Base-by-base conservation (phyloP, 2,113 vertebrate genomes). In the Hydrochoerus hydrochaeris region DNA sequence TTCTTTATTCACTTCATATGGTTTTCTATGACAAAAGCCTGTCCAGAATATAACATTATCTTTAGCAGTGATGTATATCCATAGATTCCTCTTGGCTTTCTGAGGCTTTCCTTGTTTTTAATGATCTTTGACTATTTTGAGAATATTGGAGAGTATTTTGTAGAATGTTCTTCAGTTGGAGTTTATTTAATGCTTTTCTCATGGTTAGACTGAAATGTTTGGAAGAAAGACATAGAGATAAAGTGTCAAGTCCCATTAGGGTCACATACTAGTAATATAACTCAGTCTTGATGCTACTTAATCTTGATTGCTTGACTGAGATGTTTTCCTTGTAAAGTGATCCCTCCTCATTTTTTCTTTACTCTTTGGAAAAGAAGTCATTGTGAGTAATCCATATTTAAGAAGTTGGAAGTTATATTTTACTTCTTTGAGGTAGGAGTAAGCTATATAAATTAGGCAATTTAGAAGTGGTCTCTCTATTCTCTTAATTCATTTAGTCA, bases 101-200 rank as follows among this genome's bases (percentile, higher is more conserved):
- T 80, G 52, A 54, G 69, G 30, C 26, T 65, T 22, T 58, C 69
- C 54, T 86, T 80, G 24, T 35, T 87, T 83, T 71, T 65, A 38
- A 78, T 49, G 44, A 78, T 78, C 44, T 82, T 67, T 85, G 35
- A 80, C 44, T 41, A n/a, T 82, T 82, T 78, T 62, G 83, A 95
- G 62, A 0, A 2, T 77, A 17, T 44, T 35, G 26, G 54, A 54
- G 22, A 88, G 12, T 60, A 1, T 62, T 88, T 92, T 88, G 78
- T 54, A 88, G 71, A 63, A 30, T 26, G 9, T 69, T 38, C 63
- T 46, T 95, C 20, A 9, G 1, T 0, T 57, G n/a, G 57, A 19
- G 71, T 85, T 65, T 88, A 41, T 88, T 71, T 80, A 52, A 87
- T 87, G 41, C 75, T 90, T 96, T 86, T 44, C 69, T 88, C 41